Conservation (phyloP, 2,113 vertebrate species). For the Fregata magnificens region DNA sequence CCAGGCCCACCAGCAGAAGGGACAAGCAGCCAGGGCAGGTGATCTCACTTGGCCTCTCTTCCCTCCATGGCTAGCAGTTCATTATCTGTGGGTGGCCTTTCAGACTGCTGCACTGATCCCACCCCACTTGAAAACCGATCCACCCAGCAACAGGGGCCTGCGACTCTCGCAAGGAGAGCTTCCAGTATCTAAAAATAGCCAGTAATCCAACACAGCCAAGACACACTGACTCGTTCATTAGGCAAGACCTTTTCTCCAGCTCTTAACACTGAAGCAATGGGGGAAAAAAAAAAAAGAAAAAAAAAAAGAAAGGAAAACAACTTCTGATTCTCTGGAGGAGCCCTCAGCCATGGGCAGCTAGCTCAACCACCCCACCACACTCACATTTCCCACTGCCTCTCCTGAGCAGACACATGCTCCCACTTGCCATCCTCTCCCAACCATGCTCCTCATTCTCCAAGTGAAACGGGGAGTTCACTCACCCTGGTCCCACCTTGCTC, state of each 20-base stretch:
- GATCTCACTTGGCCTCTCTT: neutral
- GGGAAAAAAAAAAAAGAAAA: neutral
- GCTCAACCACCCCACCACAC: neutral
- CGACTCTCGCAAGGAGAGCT: neutral
- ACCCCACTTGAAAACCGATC: neutral
- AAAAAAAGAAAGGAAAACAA: neutral
- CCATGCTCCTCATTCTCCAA: neutral
- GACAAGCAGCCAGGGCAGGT: neutral
- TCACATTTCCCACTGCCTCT: neutral
- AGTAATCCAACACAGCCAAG: neutral
- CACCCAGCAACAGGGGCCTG: neutral
- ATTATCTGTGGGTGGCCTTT: neutral
- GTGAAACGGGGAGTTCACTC: neutral
- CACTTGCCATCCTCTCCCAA: neutral
- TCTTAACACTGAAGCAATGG: neutral
- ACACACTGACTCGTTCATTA: neutral
- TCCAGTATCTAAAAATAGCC: slow-evolving; percentile 15
- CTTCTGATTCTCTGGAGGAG: neutral
- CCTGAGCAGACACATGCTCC: neutral
- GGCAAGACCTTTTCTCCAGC: neutral
- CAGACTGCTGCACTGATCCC: neutral
- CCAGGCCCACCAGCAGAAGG: neutral
- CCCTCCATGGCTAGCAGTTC: neutral
- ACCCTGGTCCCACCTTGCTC: neutral
- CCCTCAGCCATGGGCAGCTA: neutral